Evolutionary conservation across 2,113 vertebrate genomes (phyloP), one percentile per base, ranked within the genome.

Genomic region (Gasterosteus nipponicus): DNA sequence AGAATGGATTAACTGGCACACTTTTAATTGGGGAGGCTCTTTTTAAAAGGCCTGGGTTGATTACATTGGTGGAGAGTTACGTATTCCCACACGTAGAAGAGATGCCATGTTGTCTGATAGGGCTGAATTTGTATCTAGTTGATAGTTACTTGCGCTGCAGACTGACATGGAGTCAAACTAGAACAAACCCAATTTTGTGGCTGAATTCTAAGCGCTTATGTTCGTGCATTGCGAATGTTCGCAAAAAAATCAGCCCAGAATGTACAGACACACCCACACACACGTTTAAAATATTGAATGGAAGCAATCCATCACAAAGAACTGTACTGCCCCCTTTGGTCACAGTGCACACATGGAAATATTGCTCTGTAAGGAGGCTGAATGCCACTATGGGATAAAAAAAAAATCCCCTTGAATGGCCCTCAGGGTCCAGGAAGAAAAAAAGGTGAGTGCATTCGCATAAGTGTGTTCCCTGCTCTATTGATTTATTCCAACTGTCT

Each of bases 1-100:
- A 95, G 91, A 90, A 91, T 90, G 92, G 95, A 96, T 97, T 96
- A 96, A 91, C 87, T 94, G 92, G 95, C 94, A 85, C 81, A 85
- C 88, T 92, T 90, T 92, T 94, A 93, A 94, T 92, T 94, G 92
- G 89, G 86, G 81, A 82, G 70, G 56, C 73, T 83, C 58, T 66
- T 84, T 79, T 83, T 77, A 82, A 89, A 12, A 83, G 81, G 79
- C 78, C 68, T 38, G 62, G 56, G 64, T 73, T 86, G 86, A 89
- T 83, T 86, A 80, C 78, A 80, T 53, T 84, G 87, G 63, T 31
- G 39, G 64, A 67, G 76, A 83, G 58, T 66, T 80, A 65, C 80
- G 74, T 81, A 77, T 82, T 81, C 82, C 73, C 75, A 61, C 65
- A 75, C 67, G 67, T 61, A 53, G 56, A 73, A 42, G 26, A 80